Evolutionary conservation across 2,113 vertebrate genomes (phyloP).

Genomic region (Pangasianodon gigas): DNA sequence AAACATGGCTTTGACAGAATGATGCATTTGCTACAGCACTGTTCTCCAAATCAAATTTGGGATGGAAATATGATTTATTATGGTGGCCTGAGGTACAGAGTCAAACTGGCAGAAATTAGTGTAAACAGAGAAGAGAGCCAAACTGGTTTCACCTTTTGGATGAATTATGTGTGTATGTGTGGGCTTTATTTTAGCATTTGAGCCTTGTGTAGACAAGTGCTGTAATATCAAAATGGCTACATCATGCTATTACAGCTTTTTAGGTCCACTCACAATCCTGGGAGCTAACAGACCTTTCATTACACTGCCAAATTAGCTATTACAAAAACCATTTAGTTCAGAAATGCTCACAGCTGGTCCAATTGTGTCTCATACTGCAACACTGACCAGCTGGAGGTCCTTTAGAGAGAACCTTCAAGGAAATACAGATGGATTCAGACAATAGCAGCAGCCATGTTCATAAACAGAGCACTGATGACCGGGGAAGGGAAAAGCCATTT

Average conservation of each 20-base stretch:
- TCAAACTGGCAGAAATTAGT: too few species aligned
- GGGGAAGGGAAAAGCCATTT: background rate
- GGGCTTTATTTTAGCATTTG: constrained; percentile 15
- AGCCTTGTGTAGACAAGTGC: constrained; percentile 17
- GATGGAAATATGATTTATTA: constrained; percentile 42
- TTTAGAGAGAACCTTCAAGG: constrained; percentile 62
- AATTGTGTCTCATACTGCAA: constrained; percentile 55
- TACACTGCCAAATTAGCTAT: constrained; percentile 66
- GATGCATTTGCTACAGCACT: constrained; percentile 27
- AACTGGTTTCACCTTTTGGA: constrained; percentile 33
- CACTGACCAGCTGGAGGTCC: constrained; percentile 65
- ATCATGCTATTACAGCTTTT: constrained; percentile 8
- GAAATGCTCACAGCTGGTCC: constrained; percentile 56
- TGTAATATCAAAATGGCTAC: constrained; percentile 25
- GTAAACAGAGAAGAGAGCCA: background rate
- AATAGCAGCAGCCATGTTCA: constrained; percentile 63
- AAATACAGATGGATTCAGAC: constrained; percentile 56
- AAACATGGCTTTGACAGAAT: constrained; percentile 23
- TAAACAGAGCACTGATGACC: constrained; percentile 64
- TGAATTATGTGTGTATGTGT: background rate
- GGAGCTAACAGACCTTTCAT: constrained; percentile 50
- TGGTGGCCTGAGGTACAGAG: background rate
- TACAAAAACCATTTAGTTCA: constrained; percentile 61
- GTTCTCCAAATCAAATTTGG: constrained; percentile 45
- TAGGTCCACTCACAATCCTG: constrained; percentile 20